These are phyloP conservation scores for Falco berigora DNA, from an alignment of 2,797 vertebrate species.

Conservation along the genomic window DNA sequence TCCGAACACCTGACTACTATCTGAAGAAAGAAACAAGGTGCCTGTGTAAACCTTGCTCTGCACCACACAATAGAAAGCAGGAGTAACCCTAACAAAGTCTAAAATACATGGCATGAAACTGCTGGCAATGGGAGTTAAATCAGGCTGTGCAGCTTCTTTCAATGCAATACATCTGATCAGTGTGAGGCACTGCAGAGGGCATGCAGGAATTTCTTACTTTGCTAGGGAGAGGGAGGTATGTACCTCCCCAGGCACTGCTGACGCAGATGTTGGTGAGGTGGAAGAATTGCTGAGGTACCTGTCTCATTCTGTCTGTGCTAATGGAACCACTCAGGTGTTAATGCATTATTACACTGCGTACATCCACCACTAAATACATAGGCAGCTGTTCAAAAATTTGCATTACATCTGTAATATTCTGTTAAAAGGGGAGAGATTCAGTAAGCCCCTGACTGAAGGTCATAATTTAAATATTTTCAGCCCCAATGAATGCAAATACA, in stretches of 20 bases:
- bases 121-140: not conserved
- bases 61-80: not conserved
- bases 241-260: not conserved
- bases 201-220: not conserved
- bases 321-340: not conserved
- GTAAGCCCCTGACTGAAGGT: fast-evolving
- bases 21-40: not conserved
- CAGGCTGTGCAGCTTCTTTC: not conserved
- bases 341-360: not conserved
- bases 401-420: not conserved
- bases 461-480: not conserved
- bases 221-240: not conserved
- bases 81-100: not conserved
- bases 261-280: not conserved
- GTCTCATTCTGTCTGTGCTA: not conserved
- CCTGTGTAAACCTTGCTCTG: not conserved
- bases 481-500: not conserved
- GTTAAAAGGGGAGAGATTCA: not conserved
- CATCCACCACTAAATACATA: not conserved
- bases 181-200: not conserved
- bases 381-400: not conserved
- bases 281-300: not conserved
- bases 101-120: not conserved
- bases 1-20: not conserved
- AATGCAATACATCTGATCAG: not conserved